Evolutionary conservation across 1,140 invertebrate genomes (phyloP).

Genomic region (Apis florea): DNA sequence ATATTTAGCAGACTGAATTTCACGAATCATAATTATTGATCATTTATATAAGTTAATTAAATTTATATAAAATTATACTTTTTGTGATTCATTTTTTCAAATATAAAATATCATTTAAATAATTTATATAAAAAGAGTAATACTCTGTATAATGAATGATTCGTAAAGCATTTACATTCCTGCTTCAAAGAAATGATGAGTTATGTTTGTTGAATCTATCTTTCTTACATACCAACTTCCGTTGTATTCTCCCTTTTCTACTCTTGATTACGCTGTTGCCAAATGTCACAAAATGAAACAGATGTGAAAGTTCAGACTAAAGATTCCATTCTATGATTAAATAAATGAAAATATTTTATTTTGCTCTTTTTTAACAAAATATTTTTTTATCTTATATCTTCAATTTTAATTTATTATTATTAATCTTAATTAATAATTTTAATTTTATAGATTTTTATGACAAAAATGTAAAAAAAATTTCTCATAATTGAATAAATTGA

Average conservation of each 20-base stretch:
- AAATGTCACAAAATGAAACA: constrained; percentile 42
- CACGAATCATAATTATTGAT: background rate
- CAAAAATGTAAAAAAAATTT: background rate
- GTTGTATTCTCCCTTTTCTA: constrained; percentile 36
- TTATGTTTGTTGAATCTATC: constrained; percentile 35
- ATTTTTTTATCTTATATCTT: background rate
- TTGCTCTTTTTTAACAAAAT: background rate
- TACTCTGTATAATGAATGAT: background rate
- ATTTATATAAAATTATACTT: background rate
- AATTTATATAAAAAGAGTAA: background rate
- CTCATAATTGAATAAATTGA: background rate
- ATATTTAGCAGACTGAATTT: background rate
- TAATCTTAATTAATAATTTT: background rate
- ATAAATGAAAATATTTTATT: background rate
- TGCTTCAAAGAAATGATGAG: constrained; percentile 10
- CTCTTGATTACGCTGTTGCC: constrained; percentile 55
- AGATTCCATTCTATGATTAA: constrained; percentile 36
- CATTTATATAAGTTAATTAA: background rate
- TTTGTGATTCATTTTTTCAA: background rate
- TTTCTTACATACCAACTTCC: constrained; percentile 49
- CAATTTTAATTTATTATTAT: background rate
- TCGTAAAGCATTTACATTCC: background rate
- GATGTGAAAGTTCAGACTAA: constrained; percentile 61
- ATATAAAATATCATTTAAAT: background rate
- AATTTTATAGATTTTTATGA: background rate